Evolutionary conservation across 2,113 vertebrate species (phyloP), one percentile per base, ranked within the genome.

Genomic region (Sterna hirundo): DNA sequence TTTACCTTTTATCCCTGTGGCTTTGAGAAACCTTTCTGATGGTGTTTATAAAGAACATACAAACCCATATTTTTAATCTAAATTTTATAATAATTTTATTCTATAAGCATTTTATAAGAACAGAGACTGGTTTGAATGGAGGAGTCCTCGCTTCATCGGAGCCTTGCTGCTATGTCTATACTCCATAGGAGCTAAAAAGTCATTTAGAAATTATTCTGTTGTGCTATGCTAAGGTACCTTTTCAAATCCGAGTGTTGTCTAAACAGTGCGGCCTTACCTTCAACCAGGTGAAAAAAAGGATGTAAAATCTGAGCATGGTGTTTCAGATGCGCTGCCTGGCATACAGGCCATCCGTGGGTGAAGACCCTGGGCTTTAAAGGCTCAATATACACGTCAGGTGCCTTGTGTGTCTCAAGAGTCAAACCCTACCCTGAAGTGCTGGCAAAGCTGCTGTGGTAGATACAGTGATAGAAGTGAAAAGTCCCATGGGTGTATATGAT

Each of bases 11-110:
- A 54, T 54, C 20, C 18, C 52, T 32, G 42, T 84, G 80, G 16
- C 65, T 94, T 87, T 91, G 76, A 90, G 88, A 88, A 90, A 47
- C 8, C 23, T 88, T 77, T 86, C 60, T 88, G 18, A 32, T 52
- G 7, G 14, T 51, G 40, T 75, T 93, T 69, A 49, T 34, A 46
- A 91, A 72, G 47, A 83, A n/a, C 21, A 42, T 29, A 61, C 23
- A 70, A 71, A 78, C 8, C 11, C 19, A 64, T 52, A 26, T 13
- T 8, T 79, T 83, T 75, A 70, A 25, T 68, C 96, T 15, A 40
- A 2, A 62, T 74, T 72, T 88, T 51, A 36, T 15, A 47, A 29
- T 42, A 4, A 55, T 84, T 71, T 76, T 47, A 34, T 66, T 78
- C 42, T 69, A 5, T 13, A 42, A 76, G 9, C 10, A 74, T 74